A percentile compares a stretch with the other conserved stretches of the same genome.
phyloP scores from a whole-genome alignment of 1,140 invertebrate genomes.

The Drosophila lowei region DNA sequence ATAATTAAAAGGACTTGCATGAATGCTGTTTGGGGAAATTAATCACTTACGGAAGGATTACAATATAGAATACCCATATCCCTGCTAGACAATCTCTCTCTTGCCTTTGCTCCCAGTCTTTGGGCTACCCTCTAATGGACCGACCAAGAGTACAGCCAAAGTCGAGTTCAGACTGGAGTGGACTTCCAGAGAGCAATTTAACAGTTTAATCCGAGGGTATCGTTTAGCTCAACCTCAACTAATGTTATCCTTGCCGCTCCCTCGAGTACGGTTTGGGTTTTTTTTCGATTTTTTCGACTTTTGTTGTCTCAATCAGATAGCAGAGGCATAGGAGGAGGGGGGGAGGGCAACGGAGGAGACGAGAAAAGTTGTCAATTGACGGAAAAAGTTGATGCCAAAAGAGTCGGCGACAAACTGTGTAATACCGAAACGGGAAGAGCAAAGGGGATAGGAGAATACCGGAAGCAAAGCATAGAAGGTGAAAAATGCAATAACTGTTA shows the following conservation, averaged over 20 bases:
- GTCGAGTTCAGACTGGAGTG: neutral
- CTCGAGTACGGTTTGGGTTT: conserved; percentile 1
- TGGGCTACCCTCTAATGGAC: conserved; percentile 13
- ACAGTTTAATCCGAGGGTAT: conserved; percentile 20
- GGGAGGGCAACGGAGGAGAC: conserved; percentile 23
- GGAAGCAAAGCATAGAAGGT: conserved; percentile 58
- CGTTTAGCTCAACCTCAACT: conserved; percentile 23
- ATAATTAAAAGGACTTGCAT: conserved; percentile 24
- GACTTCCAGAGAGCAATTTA: conserved; percentile 1
- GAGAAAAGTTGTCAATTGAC: conserved; percentile 79
- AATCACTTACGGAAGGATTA: too few relatives aligned
- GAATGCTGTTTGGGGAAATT: too few relatives aligned
- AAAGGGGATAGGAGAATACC: conserved; percentile 8
- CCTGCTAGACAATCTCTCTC: conserved; percentile 57
- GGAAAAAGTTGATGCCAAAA: conserved; percentile 74
- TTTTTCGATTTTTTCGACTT: conserved; percentile 43
- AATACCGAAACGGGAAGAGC: conserved; percentile 38
- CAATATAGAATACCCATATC: conserved; percentile 1
- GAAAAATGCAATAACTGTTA: conserved; percentile 77
- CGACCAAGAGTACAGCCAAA: neutral
- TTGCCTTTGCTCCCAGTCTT: conserved; percentile 25
- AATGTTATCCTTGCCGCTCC: conserved; percentile 9
- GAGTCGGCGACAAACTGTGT: conserved; percentile 39
- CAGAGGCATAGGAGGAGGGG: conserved; percentile 31
- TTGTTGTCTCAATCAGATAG: conserved; percentile 77